These are phyloP conservation scores for Hippopotamyrus pictus DNA, from an alignment of 2,797 vertebrate species.

Conservation along the genomic window DNA sequence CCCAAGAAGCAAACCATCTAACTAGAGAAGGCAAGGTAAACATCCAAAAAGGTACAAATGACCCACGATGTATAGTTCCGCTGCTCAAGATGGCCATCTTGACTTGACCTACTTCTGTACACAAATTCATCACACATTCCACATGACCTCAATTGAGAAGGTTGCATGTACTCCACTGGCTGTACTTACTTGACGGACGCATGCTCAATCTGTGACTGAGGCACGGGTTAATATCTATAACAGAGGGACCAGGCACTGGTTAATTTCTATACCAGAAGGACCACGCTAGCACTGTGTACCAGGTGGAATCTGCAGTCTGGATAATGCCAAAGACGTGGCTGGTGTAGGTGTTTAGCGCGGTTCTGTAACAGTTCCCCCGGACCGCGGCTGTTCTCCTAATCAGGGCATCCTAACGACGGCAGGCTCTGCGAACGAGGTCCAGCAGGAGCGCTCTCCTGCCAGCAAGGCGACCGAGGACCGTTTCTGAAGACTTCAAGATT, in stretches of 20 bases:
- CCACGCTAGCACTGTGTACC: neutral
- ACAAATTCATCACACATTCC: neutral
- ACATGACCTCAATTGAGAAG: slow-evolving; percentile 1
- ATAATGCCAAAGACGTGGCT: neutral
- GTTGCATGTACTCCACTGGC: neutral
- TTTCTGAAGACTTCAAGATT: neutral
- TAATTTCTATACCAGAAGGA: neutral
- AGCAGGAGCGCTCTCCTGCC: neutral
- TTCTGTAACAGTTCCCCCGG: neutral
- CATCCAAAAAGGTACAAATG: neutral
- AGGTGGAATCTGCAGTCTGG: neutral
- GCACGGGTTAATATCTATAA: neutral
- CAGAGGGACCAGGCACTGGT: neutral
- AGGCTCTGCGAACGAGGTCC: neutral
- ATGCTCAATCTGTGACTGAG: neutral
- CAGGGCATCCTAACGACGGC: neutral
- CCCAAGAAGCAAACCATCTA: neutral
- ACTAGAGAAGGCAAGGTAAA: neutral
- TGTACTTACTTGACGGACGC: neutral
- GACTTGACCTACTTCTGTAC: neutral
- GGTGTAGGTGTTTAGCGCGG: slow-evolving; percentile 1
- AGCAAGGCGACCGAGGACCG: neutral
- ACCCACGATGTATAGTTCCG: neutral
- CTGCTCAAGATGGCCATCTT: neutral
- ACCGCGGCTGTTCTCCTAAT: neutral